Percentiles rank a stretch among this genome's conserved stretches.
phyloP scores from a whole-genome alignment of 2,888 invertebrate species.

The Thecophora atra region DNA sequence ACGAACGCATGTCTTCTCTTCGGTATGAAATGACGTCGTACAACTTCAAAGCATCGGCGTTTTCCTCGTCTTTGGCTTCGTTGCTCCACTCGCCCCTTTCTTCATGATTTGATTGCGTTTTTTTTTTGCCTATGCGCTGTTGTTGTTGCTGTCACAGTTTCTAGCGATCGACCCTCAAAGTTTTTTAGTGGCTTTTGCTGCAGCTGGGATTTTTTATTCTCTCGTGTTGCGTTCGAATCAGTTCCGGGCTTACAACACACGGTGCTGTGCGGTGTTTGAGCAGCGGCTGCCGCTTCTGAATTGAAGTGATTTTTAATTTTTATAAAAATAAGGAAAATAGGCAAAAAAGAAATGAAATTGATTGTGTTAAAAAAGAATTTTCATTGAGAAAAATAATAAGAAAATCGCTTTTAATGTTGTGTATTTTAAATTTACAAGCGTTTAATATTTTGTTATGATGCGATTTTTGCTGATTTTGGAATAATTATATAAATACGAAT shows the following conservation, averaged over 20 bases:
- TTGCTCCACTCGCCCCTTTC: too few relatives aligned
- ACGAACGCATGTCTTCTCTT: not conserved
- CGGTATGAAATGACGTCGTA: too few relatives aligned
- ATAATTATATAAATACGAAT: too few relatives aligned
- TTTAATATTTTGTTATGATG: too few relatives aligned
- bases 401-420: too few relatives aligned
- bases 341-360: not conserved
- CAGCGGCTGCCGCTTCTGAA: not conserved
- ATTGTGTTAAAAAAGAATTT: too few relatives aligned
- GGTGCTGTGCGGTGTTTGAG: slow-evolving; percentile 25
- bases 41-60: too few relatives aligned
- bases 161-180: slow-evolving; percentile 1
- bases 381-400: too few relatives aligned
- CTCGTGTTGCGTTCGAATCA: slow-evolving; percentile 34
- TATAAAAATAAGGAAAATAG: not conserved
- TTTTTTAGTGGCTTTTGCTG: not conserved
- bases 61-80: not conserved
- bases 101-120: slow-evolving; percentile 2
- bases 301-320: not conserved
- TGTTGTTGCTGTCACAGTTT: slow-evolving; percentile 2
- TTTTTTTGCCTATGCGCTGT: not conserved
- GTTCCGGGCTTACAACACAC: slow-evolving; percentile 43
- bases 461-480: too few relatives aligned
- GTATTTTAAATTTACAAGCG: too few relatives aligned
- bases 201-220: slow-evolving; percentile 2